Evolutionary conservation across 2,888 invertebrate species (phyloP).

Genomic region (Brachyopa scutellaris): DNA sequence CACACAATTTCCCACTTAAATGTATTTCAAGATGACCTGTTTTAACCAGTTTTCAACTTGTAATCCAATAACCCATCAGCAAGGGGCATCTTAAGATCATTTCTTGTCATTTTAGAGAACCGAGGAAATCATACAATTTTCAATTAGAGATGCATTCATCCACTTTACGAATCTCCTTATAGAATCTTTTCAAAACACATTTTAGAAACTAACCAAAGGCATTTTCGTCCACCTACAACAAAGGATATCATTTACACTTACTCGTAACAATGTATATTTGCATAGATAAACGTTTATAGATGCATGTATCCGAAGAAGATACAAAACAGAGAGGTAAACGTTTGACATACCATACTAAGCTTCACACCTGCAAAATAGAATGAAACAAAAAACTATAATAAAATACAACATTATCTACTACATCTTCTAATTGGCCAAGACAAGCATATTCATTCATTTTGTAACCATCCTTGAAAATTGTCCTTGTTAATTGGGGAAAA

Average conservation of each 20-base stretch:
- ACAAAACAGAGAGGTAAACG: not conserved
- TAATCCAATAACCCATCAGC: too few species aligned
- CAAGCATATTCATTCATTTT: conserved; percentile 67
- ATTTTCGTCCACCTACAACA: not conserved
- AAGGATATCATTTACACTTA: conserved; percentile 8
- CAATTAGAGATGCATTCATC: too few species aligned
- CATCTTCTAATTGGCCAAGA: conserved; percentile 56
- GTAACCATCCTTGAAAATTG: conserved; percentile 47
- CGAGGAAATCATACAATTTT: too few species aligned
- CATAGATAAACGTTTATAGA: too few species aligned
- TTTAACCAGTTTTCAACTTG: too few species aligned
- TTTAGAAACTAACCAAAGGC: not conserved
- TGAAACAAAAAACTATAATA: not conserved
- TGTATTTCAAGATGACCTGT: too few species aligned
- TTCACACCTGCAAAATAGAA: not conserved
- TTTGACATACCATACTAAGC: not conserved
- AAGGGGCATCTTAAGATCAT: too few species aligned
- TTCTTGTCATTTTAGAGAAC: too few species aligned
- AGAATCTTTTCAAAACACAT: too few species aligned
- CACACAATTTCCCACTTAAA: too few species aligned
- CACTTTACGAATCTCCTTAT: too few species aligned
- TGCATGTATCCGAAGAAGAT: not conserved
- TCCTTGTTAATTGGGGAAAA: conserved; percentile 38
- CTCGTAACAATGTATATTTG: not conserved
- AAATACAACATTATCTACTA: conserved; percentile 11